phyloP scores from a whole-genome alignment of 2,113 vertebrate genomes.

The Athene cunicularia region DNA sequence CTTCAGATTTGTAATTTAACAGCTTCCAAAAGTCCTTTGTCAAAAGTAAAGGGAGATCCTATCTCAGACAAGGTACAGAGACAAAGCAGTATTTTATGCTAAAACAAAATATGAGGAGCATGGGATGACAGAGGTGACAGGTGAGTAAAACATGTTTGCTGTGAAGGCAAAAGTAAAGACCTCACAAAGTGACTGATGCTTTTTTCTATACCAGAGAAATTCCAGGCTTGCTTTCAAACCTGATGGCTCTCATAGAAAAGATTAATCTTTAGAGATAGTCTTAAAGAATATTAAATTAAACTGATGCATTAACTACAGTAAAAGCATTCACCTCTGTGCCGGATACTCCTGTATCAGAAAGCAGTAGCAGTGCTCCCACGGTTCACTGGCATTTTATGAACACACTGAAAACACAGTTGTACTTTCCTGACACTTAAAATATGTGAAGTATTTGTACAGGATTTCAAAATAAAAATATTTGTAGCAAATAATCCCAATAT shows the following conservation, averaged over 20 bases:
- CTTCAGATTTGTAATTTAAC: not conserved
- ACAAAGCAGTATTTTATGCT: not conserved
- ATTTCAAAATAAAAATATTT: not conserved
- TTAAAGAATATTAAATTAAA: not conserved
- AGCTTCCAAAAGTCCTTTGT: not conserved
- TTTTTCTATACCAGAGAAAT: not conserved
- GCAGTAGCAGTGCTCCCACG: accelerated
- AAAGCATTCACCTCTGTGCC: not conserved
- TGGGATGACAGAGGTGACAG: accelerated
- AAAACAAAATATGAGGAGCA: not conserved
- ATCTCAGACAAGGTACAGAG: not conserved
- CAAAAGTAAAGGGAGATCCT: not conserved
- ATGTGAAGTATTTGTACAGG: not conserved
- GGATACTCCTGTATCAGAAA: not conserved
- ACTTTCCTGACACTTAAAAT: not conserved
- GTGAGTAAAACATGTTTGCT: not conserved
- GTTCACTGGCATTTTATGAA: not conserved
- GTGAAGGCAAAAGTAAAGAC: not conserved
- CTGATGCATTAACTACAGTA: not conserved
- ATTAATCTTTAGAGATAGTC: not conserved
- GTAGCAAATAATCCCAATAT: not conserved
- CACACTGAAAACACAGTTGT: not conserved
- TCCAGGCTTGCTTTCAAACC: not conserved
- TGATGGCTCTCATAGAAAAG: not conserved
- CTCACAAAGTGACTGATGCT: not conserved